Percentiles rank a stretch among this genome's conserved stretches.
These are phyloP conservation scores for Aporophyla lueneburgensis DNA, from an alignment of 2,888 invertebrate genomes.

Conservation along the genomic window DNA sequence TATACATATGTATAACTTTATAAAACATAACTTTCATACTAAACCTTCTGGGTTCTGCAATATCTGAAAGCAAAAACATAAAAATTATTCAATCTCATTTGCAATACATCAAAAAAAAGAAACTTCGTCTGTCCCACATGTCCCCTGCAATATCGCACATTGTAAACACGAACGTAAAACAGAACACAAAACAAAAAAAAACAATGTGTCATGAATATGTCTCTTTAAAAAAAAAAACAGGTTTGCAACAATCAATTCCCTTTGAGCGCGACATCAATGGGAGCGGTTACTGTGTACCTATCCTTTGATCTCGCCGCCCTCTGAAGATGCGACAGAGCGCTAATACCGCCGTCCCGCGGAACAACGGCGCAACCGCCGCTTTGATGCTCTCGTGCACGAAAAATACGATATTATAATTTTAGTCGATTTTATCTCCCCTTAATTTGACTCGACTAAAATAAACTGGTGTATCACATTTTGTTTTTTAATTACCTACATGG, in stretches of 20 bases:
- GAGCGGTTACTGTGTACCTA: slow-evolving; percentile 90
- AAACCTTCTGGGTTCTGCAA: neutral
- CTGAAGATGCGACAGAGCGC: slow-evolving; percentile 90
- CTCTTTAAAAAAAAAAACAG: slow-evolving; percentile 84
- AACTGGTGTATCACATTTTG: slow-evolving; percentile 50
- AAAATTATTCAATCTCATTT: neutral
- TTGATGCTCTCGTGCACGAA: slow-evolving; percentile 63
- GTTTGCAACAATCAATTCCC: slow-evolving; percentile 91
- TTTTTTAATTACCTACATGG: slow-evolving; percentile 48
- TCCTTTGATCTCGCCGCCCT: slow-evolving; percentile 91
- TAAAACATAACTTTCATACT: neutral
- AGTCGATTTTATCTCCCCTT: slow-evolving; percentile 64
- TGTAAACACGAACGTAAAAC: slow-evolving; percentile 64
- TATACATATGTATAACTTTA: too few species aligned
- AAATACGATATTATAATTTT: slow-evolving; percentile 67
- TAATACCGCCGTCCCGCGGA: slow-evolving; percentile 83
- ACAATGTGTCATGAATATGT: slow-evolving; percentile 85
- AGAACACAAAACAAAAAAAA: slow-evolving; percentile 77
- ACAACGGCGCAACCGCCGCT: slow-evolving; percentile 81
- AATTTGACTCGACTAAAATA: slow-evolving; percentile 63
- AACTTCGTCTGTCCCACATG: slow-evolving; percentile 7
- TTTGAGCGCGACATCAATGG: slow-evolving; percentile 90
- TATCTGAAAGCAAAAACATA: neutral
- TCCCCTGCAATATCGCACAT: slow-evolving; percentile 56
- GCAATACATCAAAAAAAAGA: slow-evolving; percentile 26